Evolutionary conservation across 2,113 vertebrate species (phyloP).

Genomic region (Rafetus swinhoei): DNA sequence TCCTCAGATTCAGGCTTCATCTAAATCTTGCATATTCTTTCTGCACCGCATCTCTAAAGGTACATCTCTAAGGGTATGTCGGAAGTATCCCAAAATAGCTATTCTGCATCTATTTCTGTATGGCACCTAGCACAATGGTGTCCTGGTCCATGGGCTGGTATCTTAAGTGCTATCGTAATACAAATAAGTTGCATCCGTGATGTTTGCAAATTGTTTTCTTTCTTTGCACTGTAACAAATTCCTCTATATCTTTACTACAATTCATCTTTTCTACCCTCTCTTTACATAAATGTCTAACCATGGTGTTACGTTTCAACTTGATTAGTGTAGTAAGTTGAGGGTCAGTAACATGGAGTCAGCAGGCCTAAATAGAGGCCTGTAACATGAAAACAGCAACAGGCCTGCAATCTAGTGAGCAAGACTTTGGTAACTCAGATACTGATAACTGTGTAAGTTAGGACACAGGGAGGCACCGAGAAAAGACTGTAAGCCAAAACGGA

Average conservation of each 20-base stretch:
- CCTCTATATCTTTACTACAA: not conserved
- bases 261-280: not conserved
- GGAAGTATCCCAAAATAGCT: no score
- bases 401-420: no score
- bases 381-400: no score
- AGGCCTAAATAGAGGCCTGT: no score
- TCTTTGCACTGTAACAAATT: not conserved
- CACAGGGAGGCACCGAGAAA: no score
- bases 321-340: no score
- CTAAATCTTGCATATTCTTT: not conserved
- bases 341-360: no score
- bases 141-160: not conserved
- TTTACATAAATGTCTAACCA: not conserved
- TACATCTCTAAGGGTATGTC: no score
- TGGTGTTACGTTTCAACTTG: not conserved
- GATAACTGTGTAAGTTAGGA: no score
- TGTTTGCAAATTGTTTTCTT: not conserved
- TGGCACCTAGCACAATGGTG: not conserved
- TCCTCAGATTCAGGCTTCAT: not conserved
- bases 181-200: not conserved
- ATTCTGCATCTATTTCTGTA: not conserved
- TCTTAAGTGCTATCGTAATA: not conserved
- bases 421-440: no score
- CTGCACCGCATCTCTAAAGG: not conserved
- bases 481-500: no score